Base-by-base conservation (phyloP, 1,140 invertebrate species). In the Leptonema lineaticorne region DNA sequence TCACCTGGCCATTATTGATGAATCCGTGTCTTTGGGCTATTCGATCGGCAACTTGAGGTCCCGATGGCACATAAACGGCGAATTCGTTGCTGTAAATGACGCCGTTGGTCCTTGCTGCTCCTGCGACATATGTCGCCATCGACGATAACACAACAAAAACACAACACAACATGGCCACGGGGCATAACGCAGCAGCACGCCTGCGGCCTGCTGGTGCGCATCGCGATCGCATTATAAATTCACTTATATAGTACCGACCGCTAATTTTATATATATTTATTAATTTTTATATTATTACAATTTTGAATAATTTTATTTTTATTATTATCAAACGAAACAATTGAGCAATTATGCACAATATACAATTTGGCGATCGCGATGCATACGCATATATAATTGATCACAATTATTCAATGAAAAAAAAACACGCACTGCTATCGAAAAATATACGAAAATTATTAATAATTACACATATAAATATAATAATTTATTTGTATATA, bases 11-110 rank as follows among this genome's bases (percentile, higher is more conserved):
- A 74, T 84, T 78, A 78, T 90, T 89, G 71, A 84, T 76, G 79
- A 90, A 92, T 63, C 89, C 90, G 75, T 91, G 86, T 75, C 86
- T 86, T 57, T 76, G 76, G n/a, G 90, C 90, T 65, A 93, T 84
- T 64, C 76, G 75, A 74, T 85, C 84, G 8, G 85, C 85, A 14
- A 85, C 85, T 37, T 81, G 79, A 6, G 82, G 74, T 24, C 80
- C 77, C 11, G 88, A 90, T 27, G 88, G 87, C 75, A 92, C 83
- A 76, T 91, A 85, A 28, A 92, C 86, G 11, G 91, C 92, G 76
- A 94, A 93, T 76, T 93, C 86, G 77, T 93, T 91, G 75, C 86
- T 86, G 76, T 87, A 93, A 74, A 91, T 82, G 59, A 63, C 74
- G 68, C 58, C 69, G 63, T 65, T 77, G 74, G 30, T 74, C 37